Percentiles rank a stretch among this genome's conserved stretches.
Conservation (phyloP, 2,888 invertebrate genomes). For the Drosophila kuntzei region DNA sequence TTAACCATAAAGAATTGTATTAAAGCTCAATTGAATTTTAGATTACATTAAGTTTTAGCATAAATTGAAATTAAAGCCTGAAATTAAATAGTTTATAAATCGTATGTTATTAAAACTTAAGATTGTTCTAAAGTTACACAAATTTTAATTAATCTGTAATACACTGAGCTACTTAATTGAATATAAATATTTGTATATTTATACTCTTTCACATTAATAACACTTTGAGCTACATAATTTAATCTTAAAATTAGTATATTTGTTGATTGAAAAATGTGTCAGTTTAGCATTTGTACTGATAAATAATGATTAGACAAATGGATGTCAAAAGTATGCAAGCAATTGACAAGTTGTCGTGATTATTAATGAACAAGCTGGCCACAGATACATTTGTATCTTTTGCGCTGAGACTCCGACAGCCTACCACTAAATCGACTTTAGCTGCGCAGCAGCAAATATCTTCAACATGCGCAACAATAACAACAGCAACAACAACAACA, state of each 20-base stretch:
- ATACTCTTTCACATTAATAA: background rate
- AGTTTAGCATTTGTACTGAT: conserved; percentile 20
- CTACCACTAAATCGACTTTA: conserved; percentile 46
- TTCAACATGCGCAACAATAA: conserved; percentile 56
- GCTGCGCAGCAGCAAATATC: conserved; percentile 62
- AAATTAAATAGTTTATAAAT: too few species aligned
- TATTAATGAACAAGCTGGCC: conserved; percentile 60
- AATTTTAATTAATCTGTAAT: too few species aligned
- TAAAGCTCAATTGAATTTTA: too few species aligned
- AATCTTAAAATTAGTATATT: conserved; percentile 7
- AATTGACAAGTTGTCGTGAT: conserved; percentile 69
- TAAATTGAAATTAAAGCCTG: too few species aligned
- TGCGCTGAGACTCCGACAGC: conserved; percentile 50
- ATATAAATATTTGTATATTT: conserved; percentile 2
- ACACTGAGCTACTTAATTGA: background rate
- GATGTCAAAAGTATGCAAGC: conserved; percentile 44
- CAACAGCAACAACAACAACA: conserved; percentile 19
- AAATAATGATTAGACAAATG: conserved; percentile 53
- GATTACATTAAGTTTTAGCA: too few species aligned
- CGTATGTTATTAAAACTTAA: too few species aligned
- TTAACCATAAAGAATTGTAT: too few species aligned
- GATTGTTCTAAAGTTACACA: too few species aligned
- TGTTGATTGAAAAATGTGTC: conserved; percentile 5
- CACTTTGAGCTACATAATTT: background rate
- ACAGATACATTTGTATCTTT: conserved; percentile 60